Evolutionary conservation across 1,140 invertebrate genomes (phyloP).

Genomic region (Lethocerus indicus): DNA sequence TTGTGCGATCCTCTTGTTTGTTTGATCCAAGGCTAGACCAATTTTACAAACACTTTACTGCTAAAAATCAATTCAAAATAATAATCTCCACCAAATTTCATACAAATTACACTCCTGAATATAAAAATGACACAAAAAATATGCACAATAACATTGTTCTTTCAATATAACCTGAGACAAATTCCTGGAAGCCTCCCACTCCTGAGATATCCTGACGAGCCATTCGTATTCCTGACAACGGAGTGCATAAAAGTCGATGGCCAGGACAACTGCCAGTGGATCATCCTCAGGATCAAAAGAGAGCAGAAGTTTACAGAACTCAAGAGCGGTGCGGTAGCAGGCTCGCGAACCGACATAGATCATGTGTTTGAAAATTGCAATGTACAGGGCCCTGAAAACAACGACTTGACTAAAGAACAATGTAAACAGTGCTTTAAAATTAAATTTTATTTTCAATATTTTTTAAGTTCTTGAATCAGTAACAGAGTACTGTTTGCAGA

Average conservation of each 20-base stretch:
- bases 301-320: conserved; percentile 56
- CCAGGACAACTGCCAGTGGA: conserved; percentile 61
- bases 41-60: neutral
- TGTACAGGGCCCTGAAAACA: conserved; percentile 50
- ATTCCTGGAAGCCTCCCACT: conserved; percentile 48
- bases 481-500: no score
- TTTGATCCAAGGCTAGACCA: no score
- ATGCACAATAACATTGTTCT: no score
- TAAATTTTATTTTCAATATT: no score
- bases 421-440: no score
- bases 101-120: neutral
- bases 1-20: no score
- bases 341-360: conserved; percentile 60
- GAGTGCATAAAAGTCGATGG: conserved; percentile 78
- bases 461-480: no score
- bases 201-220: conserved; percentile 51
- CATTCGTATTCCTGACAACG: conserved; percentile 67
- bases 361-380: conserved; percentile 73
- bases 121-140: neutral
- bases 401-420: neutral
- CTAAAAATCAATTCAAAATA: neutral
- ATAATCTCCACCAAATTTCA: neutral
- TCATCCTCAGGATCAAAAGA: conserved; percentile 70
- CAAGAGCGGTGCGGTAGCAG: conserved; percentile 64
- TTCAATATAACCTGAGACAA: conserved; percentile 34